These are phyloP conservation scores for Rhynchotus rufescens DNA, from an alignment of 2,797 vertebrate genomes.

Conservation along the genomic window DNA sequence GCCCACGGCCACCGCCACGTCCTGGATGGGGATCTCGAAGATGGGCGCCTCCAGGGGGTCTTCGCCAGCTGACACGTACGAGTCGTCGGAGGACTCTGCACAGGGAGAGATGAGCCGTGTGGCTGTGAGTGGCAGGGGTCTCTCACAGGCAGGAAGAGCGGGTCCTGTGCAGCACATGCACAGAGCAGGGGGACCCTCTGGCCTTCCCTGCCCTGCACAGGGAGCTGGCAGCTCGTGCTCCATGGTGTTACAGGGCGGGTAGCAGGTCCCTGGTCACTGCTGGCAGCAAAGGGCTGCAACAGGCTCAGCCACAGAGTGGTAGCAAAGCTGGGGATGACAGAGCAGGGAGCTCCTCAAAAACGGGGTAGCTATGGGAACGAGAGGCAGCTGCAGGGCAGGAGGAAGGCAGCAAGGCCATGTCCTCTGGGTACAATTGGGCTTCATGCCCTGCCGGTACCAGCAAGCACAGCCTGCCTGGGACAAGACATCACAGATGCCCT, in stretches of 20 bases:
- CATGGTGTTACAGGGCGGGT: accelerated
- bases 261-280: neutral
- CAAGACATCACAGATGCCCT: neutral
- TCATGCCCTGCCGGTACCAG: neutral
- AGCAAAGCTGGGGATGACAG: accelerated
- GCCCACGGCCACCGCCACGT: slow-evolving; percentile 84
- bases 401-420: neutral
- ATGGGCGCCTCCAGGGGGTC: slow-evolving; percentile 93
- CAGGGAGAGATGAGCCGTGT: neutral
- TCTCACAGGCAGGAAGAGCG: neutral
- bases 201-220: neutral
- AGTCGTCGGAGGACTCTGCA: slow-evolving; percentile 96
- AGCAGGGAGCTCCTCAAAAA: neutral
- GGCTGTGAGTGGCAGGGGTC: neutral
- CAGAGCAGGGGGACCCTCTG: neutral
- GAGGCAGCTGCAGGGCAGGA: neutral
- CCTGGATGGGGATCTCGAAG: slow-evolving; percentile 93
- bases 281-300: neutral
- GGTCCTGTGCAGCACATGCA: neutral
- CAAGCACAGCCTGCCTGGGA: accelerated
- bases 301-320: neutral
- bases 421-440: neutral
- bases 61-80: slow-evolving; percentile 95
- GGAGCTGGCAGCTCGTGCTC: neutral
- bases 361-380: neutral